Evolutionary conservation across 2,113 vertebrate genomes (phyloP).

Genomic region (Phaethornis superciliosus): DNA sequence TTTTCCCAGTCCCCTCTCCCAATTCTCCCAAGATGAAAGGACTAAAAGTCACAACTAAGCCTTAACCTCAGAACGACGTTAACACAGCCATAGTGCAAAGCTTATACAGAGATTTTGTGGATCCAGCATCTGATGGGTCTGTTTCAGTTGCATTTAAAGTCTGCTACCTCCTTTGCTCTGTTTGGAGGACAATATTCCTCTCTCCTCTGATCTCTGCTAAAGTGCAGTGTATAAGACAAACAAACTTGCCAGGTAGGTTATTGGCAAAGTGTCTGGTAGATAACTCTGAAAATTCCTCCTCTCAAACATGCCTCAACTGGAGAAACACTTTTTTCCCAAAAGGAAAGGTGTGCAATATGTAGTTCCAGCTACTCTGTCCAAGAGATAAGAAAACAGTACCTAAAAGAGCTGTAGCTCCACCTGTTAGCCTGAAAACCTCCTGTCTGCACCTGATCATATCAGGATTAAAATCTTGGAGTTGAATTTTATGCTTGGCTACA

Average conservation of each 20-base stretch:
- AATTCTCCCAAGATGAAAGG: background rate
- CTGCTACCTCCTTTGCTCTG: background rate
- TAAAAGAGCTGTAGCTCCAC: background rate
- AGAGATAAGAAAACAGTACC: background rate
- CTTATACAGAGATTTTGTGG: background rate
- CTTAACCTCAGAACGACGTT: background rate
- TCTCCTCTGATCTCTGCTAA: background rate
- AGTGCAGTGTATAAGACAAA: background rate
- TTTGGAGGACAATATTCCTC: background rate
- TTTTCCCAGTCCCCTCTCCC: background rate
- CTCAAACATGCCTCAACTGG: constrained; percentile 15
- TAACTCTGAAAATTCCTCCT: background rate
- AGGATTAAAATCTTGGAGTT: background rate
- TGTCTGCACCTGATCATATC: constrained; percentile 3
- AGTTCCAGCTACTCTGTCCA: background rate
- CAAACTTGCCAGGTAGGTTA: background rate
- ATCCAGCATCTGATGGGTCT: background rate
- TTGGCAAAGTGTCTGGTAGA: constrained; percentile 5
- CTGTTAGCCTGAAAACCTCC: background rate
- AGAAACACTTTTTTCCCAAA: background rate
- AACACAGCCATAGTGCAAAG: background rate
- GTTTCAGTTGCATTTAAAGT: background rate
- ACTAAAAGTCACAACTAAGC: background rate
- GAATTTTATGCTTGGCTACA: background rate
- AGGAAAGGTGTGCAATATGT: background rate